Base-by-base conservation (phyloP, 2,797 vertebrate species). In the Megalops cyprinoides region DNA sequence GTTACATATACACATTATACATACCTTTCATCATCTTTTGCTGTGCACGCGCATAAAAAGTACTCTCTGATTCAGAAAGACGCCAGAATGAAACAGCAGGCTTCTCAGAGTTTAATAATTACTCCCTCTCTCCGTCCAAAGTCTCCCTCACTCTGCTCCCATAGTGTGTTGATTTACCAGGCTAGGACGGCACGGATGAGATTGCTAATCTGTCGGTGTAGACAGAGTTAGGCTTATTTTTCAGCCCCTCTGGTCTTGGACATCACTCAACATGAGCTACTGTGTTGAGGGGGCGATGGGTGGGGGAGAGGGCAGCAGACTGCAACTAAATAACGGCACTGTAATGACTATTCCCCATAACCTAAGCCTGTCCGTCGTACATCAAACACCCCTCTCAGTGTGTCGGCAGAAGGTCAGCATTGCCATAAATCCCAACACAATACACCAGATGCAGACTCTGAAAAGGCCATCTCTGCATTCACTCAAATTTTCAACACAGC, bases 171-270 rank as follows among this genome's bases (percentile, higher is more conserved):
- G 65, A 86, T 86, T 90, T 90, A 90, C 90, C 85, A 87, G 6
- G 7, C 67, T 78, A 71, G 34, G 82, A 82, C 87, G 87, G 84
- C 5, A 42, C 20, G 83, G 90, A 49, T 12, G 83, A 78, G 80
- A 84, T n/a, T 81, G 76, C 85, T 90, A 86, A 90, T 92, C 91
- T 90, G 85, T 90, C 87, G 79, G 81, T 88, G 85, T 85, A 90
- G 87, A 80, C 83, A 77, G 69, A 83, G 86, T 87, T 85, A 87
- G 46, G 83, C 85, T 88, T 79, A n/a, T 85, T 87, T 86, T 87
- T 91, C 89, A 84, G 88, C 87, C 60, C 84, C 67, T 44, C 0
- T 79, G 85, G 82, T 81, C 89, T 90, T 91, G 87, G 87, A 76
- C 87, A 92, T 89, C 88, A 87, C 78, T 85, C 85, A 88, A 46